These are phyloP conservation scores for Lasius fuliginosus DNA, from an alignment of 2,888 invertebrate genomes.

Conservation along the genomic window DNA sequence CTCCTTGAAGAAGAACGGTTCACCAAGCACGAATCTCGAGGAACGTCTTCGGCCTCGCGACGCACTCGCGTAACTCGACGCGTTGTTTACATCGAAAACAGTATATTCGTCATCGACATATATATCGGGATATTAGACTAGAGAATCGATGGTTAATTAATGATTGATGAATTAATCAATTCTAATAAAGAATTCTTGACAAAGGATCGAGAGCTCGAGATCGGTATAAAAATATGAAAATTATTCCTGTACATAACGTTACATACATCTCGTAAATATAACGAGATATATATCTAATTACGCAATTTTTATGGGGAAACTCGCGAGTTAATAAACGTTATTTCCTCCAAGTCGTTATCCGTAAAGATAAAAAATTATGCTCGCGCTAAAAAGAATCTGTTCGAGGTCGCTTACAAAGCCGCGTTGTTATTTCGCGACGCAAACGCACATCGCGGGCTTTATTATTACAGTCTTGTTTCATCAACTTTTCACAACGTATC, in stretches of 20 bases:
- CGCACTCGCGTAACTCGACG: not conserved
- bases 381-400: not conserved
- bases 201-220: not conserved
- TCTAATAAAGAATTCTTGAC: not conserved
- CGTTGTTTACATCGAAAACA: not conserved
- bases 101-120: not conserved
- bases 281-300: not conserved
- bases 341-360: slow-evolving; percentile 21
- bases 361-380: slow-evolving; percentile 3
- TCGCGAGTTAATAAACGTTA: not conserved
- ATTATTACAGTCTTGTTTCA: slow-evolving; percentile 2
- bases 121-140: not conserved
- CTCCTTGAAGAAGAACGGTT: slow-evolving; percentile 45
- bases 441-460: not conserved
- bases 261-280: not conserved
- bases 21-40: slow-evolving; percentile 36
- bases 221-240: not conserved
- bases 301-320: not conserved
- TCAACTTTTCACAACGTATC: not conserved
- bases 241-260: slow-evolving; percentile 2
- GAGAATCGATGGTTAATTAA: not conserved
- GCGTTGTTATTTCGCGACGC: slow-evolving; percentile 27
- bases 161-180: too few species aligned
- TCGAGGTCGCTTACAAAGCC: slow-evolving; percentile 32
- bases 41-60: slow-evolving; percentile 19